Evolutionary conservation across 1,140 invertebrate species (phyloP), one percentile per base, ranked within the genome.

Genomic region (Homalodisca vitripennis): DNA sequence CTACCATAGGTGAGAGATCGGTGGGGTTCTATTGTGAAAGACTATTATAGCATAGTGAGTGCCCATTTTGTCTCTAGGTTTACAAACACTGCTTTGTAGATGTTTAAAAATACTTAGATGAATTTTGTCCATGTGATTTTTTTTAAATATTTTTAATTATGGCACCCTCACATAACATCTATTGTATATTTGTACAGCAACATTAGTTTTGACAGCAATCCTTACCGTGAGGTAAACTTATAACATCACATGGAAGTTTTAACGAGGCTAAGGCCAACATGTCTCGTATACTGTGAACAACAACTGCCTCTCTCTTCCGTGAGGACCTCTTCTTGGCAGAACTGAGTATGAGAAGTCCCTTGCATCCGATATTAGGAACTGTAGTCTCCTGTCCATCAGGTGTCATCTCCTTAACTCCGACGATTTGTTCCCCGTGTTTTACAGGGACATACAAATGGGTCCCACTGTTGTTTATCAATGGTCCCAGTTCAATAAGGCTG

Each of bases 251-350:
- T 51, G 82, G 78, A 72, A 89, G 24, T 66, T 77, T 76, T 17
- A 68, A 48, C 62, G 76, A 72, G 13, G 75, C 69, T 47, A 82
- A 77, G 67, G 86, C 82, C 31, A 92, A 77, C 47, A 89, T 83
- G 82, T 92, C 89, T 48, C 84, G 73, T 70, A 91, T 79, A 74
- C 79, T 86, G 24, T 84, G 84, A 1, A 92, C 89, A 68, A 92
- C 70, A 24, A 91, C 81, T 0, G 86, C 87, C 73, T 74, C 82
- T 69, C 75, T 77, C 66, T 74, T 79, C 73, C 74, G 78, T 77
- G 79, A 80, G n/a, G 30, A 62, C 70, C 75, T 78, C 29, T 27
- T n/a, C 46, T 69, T 72, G 48, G 74, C 77, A 60, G 76, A 76
- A 13, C 73, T 76, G 78, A 80, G 84, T 57, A 74, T 79, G 0